Conservation (phyloP, 2,888 invertebrate genomes). For the Amblyteles armatorius region DNA sequence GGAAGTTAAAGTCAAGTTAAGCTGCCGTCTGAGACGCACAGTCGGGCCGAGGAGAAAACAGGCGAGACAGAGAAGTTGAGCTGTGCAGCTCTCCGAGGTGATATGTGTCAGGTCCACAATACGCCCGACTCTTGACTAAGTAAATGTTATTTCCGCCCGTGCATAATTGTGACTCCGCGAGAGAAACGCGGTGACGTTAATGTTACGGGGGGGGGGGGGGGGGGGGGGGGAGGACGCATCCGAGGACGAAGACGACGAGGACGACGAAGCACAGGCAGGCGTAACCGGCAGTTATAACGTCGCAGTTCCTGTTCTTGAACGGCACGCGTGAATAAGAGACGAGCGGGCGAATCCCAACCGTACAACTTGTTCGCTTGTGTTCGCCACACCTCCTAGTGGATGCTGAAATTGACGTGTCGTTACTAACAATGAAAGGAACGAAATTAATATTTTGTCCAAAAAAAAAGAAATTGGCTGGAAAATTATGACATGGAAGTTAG, state of each 20-base stretch:
- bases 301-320: slow-evolving; percentile 58
- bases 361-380: slow-evolving; percentile 37
- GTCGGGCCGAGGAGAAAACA: slow-evolving; percentile 70
- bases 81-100: slow-evolving; percentile 78
- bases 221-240: slow-evolving; percentile 19
- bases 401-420: background rate
- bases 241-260: slow-evolving; percentile 42
- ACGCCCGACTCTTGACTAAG: slow-evolving; percentile 76
- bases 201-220: slow-evolving; percentile 72
- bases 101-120: slow-evolving; percentile 84
- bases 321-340: slow-evolving; percentile 52
- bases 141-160: slow-evolving; percentile 82
- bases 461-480: background rate
- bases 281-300: slow-evolving; percentile 58
- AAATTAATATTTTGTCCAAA: too few relatives aligned
- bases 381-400: slow-evolving; percentile 1
- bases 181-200: slow-evolving; percentile 78
- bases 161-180: slow-evolving; percentile 81
- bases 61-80: slow-evolving; percentile 74
- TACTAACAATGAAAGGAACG: background rate
- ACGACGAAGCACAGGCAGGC: slow-evolving; percentile 50
- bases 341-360: slow-evolving; percentile 25
- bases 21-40: slow-evolving; percentile 56
- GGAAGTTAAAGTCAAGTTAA: slow-evolving; percentile 78
- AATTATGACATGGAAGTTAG: too few relatives aligned